A percentile compares a stretch with the other conserved stretches of the same genome.
Evolutionary conservation across 2,797 vertebrate species (phyloP).

Genomic region (Halcyon badia): DNA sequence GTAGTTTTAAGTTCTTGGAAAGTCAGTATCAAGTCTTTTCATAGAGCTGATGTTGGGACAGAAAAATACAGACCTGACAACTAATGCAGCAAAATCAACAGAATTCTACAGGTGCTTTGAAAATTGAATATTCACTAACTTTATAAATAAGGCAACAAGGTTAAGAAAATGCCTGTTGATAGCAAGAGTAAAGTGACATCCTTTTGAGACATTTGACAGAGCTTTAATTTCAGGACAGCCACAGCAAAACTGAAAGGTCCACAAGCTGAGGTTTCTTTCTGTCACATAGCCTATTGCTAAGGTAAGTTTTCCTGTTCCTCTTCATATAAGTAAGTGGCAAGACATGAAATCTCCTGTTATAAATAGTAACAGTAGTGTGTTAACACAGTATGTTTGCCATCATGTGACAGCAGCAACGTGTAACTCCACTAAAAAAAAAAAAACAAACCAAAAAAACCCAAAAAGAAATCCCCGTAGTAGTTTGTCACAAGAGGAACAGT

Average conservation of each 20-base stretch:
- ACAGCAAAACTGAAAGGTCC: neutral
- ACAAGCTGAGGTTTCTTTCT: neutral
- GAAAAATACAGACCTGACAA: neutral
- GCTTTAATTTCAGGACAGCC: neutral
- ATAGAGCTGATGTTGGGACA: neutral
- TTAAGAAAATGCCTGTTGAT: slow-evolving; percentile 26
- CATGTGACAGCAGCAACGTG: slow-evolving; percentile 32
- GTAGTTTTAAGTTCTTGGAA: neutral
- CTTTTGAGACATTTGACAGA: neutral
- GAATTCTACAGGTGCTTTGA: neutral
- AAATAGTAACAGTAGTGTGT: neutral
- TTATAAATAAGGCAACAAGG: slow-evolving; percentile 69
- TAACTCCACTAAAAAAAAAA: neutral
- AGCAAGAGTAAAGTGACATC: neutral
- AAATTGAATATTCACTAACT: neutral
- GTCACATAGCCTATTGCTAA: slow-evolving; percentile 18
- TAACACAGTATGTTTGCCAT: neutral
- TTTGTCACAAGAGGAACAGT: slow-evolving; percentile 8
- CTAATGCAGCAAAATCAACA: neutral
- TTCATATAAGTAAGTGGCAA: slow-evolving; percentile 50
- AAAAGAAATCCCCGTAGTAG: neutral
- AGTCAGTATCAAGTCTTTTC: neutral
- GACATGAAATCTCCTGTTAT: slow-evolving; percentile 22
- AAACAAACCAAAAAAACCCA: neutral
- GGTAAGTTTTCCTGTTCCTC: slow-evolving; percentile 2